Conservation (phyloP, 2,888 invertebrate genomes). For the Spilosoma lubricipeda region DNA sequence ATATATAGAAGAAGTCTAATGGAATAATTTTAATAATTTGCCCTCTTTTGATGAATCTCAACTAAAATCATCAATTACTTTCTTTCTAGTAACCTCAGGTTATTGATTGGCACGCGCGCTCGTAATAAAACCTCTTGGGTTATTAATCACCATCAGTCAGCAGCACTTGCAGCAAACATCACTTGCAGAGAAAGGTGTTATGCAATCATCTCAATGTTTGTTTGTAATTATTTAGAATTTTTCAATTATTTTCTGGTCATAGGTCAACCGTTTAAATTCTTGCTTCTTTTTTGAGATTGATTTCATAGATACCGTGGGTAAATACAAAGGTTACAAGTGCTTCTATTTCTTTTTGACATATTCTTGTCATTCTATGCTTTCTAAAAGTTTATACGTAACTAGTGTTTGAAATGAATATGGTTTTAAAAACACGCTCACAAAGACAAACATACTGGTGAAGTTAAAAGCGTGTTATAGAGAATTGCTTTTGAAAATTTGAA, state of each 20-base stretch:
- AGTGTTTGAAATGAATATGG: too few relatives aligned
- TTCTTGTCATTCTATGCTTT: not conserved
- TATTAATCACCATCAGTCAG: slow-evolving; percentile 58
- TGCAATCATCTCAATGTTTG: slow-evolving; percentile 39
- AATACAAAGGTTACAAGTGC: not conserved
- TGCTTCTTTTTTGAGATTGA: slow-evolving; percentile 20
- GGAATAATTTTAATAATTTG: not conserved
- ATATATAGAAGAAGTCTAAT: not conserved
- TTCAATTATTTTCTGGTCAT: slow-evolving; percentile 46
- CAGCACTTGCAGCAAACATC: slow-evolving; percentile 14
- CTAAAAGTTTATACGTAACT: not conserved
- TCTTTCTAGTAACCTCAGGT: slow-evolving; percentile 14
- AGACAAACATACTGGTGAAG: too few relatives aligned
- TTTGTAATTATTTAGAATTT: slow-evolving; percentile 45
- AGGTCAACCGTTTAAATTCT: slow-evolving; percentile 47
- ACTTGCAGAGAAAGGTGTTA: slow-evolving; percentile 48
- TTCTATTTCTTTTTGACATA: not conserved
- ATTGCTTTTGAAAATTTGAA: too few relatives aligned
- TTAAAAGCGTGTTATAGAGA: too few relatives aligned
- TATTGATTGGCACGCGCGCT: slow-evolving; percentile 51
- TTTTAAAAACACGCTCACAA: too few relatives aligned
- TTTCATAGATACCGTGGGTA: slow-evolving; percentile 14
- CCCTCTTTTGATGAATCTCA: not conserved
- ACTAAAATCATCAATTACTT: slow-evolving; percentile 13
- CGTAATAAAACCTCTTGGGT: slow-evolving; percentile 42